A percentile compares a stretch with the other conserved stretches of the same genome.
These are phyloP conservation scores for Drosophila rufa DNA, from an alignment of 1,140 invertebrate species.

Conservation along the genomic window DNA sequence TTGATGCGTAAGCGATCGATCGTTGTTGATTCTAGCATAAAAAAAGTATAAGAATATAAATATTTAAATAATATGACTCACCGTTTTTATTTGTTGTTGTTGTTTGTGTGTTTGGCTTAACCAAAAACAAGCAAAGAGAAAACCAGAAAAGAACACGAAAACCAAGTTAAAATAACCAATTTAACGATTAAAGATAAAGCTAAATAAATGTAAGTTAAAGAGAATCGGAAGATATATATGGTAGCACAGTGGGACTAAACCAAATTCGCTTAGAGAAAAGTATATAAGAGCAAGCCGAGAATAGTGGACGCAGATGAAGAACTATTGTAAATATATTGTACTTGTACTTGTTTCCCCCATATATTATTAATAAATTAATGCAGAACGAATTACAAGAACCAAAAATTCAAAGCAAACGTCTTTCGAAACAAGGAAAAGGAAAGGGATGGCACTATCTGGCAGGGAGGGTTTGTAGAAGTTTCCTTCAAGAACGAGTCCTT, in stretches of 20 bases:
- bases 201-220: conserved; percentile 26
- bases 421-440: conserved; percentile 8
- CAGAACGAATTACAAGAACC: conserved; percentile 41
- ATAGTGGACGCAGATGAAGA: conserved; percentile 4
- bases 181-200: conserved; percentile 17
- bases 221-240: conserved; percentile 17
- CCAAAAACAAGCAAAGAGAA: conserved; percentile 38
- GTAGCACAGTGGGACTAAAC: conserved; percentile 31
- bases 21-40: conserved; percentile 17
- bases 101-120: conserved; percentile 43
- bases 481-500: neutral
- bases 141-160: neutral
- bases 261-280: conserved; percentile 43
- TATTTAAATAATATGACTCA: conserved; percentile 3
- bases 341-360: conserved; percentile 66
- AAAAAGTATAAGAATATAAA: neutral
- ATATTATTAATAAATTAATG: conserved; percentile 64
- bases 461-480: neutral
- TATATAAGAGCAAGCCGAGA: conserved; percentile 2
- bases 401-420: neutral
- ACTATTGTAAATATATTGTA: conserved; percentile 81
- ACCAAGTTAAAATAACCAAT: conserved; percentile 19
- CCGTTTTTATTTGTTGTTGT: conserved; percentile 37
- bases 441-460: conserved; percentile 9
- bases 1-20: conserved; percentile 44